phyloP scores from a whole-genome alignment of 2,888 invertebrate species.

The Didymodactylos carnosus region DNA sequence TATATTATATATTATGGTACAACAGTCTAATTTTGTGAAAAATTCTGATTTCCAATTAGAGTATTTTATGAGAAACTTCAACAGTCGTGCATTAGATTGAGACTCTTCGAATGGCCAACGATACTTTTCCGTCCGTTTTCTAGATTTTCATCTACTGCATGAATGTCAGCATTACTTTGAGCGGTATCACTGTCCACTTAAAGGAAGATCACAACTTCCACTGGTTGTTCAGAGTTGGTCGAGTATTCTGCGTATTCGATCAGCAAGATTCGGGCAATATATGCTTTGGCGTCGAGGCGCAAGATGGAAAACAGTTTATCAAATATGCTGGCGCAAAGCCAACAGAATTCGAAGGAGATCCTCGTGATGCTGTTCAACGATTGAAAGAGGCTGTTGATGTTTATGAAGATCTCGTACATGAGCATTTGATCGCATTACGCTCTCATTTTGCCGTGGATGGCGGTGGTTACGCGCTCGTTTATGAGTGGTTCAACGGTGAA shows the following conservation, averaged over 20 bases:
- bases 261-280: neutral
- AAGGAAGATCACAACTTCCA: neutral
- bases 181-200: neutral
- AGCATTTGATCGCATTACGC: neutral
- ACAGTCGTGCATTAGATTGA: too few relatives aligned
- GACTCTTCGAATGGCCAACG: too few relatives aligned
- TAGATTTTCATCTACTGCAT: too few relatives aligned
- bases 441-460: neutral
- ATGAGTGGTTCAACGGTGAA: neutral
- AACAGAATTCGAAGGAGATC: neutral
- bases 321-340: neutral
- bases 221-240: neutral
- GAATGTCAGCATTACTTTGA: too few relatives aligned
- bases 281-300: neutral
- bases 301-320: neutral
- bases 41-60: too few relatives aligned
- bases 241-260: neutral
- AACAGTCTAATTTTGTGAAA: too few relatives aligned
- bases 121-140: too few relatives aligned
- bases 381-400: neutral
- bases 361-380: neutral
- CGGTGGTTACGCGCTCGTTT: neutral
- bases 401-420: neutral
- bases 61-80: too few relatives aligned
- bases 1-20: too few relatives aligned